Evolutionary conservation across 2,797 vertebrate genomes (phyloP), one percentile per base, ranked within the genome.

Genomic region (Characodon lateralis): DNA sequence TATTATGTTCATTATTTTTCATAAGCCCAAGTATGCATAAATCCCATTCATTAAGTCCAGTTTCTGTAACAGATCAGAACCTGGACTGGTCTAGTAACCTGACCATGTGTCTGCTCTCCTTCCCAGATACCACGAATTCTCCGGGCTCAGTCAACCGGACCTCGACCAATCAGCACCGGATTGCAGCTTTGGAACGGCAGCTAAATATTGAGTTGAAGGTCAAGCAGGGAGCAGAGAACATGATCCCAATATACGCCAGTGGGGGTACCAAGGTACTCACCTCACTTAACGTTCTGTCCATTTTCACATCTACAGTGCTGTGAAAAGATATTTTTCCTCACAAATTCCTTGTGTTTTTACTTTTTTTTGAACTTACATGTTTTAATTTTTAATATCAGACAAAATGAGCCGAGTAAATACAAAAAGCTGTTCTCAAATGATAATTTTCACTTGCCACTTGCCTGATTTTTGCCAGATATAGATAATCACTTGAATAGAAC

Each of bases 171-270:
- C 91, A 96, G 88, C 94, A 92, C 50, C 95, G 95, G 0, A 95
- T 97, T 12, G 95, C 96, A 0, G 97, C 96, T 0, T 82, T 98
- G 93, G 97, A 98, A 92, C 96, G 97, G 51, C 97, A 97, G 91
- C 93, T 98, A 10, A 97, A 97, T 94, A 98, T 98, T 0, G 97
- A 98, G 91, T 93, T 98, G 83, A 97, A 97, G 92, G 97, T 98
- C 92, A 97, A 98, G 86, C 96, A 98, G 79, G 97, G 97, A 1
- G 97, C 97, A 0, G 97, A 98, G 88, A 98, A 98, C 89, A 97
- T 98, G 97, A 97, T 98, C 87, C 97, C 97, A 69, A 98, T 97
- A 78, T 98, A 98, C 61, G 94, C 95, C 91, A 97, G 95, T 0
- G 97, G 96, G 56, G 93, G 95, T 26, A 95, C 95, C 77, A 96